Evolutionary conservation across 1,140 invertebrate genomes (phyloP).

Genomic region (Drosophila burlai): DNA sequence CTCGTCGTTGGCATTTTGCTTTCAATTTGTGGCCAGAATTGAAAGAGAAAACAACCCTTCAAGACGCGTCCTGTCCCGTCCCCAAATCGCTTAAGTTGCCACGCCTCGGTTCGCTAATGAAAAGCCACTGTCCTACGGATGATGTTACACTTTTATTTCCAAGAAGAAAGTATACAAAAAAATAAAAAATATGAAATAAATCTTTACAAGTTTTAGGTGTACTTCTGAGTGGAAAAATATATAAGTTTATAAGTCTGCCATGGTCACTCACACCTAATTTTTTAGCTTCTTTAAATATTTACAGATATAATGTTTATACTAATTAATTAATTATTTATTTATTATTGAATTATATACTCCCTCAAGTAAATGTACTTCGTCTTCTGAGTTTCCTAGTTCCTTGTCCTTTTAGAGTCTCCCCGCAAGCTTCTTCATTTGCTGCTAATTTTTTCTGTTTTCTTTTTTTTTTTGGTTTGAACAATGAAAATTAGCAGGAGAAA

Average conservation of each 20-base stretch:
- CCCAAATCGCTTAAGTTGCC: constrained; percentile 41
- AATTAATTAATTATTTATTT: neutral
- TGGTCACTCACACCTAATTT: neutral
- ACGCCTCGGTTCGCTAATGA: constrained; percentile 57
- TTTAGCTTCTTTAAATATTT: neutral
- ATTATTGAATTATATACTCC: too few relatives aligned
- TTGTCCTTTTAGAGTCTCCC: neutral
- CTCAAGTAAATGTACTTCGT: neutral
- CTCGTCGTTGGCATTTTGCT: constrained; percentile 60
- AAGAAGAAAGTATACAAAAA: neutral
- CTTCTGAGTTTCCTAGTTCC: neutral
- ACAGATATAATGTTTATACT: neutral
- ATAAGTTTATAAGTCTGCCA: neutral
- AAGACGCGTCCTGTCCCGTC: constrained; percentile 15
- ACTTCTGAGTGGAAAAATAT: neutral
- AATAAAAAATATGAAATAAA: neutral
- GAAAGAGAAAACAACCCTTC: constrained; percentile 49
- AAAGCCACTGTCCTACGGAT: constrained; percentile 33
- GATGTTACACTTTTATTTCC: constrained; percentile 17
- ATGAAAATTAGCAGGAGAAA: constrained; percentile 78
- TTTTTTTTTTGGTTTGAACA: constrained; percentile 45
- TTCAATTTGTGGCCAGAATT: constrained; percentile 67
- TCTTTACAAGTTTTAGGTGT: neutral
- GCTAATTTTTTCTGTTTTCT: constrained; percentile 9
- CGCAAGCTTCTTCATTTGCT: constrained; percentile 4